These are phyloP conservation scores for Lepus europaeus DNA, from an alignment of 2,113 vertebrate species.

Conservation along the genomic window DNA sequence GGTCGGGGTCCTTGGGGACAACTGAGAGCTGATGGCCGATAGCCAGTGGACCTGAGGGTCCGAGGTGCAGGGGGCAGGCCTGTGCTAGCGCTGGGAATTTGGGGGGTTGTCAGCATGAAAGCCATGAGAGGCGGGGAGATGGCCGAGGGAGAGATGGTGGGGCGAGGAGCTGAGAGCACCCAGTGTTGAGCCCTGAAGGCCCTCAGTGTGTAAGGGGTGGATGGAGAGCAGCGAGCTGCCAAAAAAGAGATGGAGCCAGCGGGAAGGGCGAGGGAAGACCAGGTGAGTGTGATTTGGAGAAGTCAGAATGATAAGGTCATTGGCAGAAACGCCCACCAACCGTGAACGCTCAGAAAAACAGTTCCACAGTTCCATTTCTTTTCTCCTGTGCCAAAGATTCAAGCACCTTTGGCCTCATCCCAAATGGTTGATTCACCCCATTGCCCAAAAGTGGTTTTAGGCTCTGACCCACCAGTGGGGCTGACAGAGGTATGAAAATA, in stretches of 20 bases:
- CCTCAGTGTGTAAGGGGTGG: background rate
- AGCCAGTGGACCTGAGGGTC: background rate
- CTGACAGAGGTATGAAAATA: background rate
- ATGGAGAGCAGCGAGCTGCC: slow-evolving; percentile 32
- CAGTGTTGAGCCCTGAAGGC: slow-evolving; percentile 16
- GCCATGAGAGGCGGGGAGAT: background rate
- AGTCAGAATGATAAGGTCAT: background rate
- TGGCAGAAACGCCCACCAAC: background rate
- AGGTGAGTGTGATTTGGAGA: slow-evolving; percentile 10
- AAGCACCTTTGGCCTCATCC: background rate
- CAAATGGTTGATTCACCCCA: background rate
- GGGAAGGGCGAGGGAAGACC: background rate
- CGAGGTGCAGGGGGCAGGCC: background rate
- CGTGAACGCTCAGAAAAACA: background rate
- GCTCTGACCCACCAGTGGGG: background rate
- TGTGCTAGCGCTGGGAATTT: background rate
- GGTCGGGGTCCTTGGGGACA: background rate
- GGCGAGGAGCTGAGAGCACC: background rate
- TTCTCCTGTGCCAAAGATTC: slow-evolving; percentile 27
- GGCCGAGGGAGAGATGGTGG: background rate
- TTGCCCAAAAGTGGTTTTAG: background rate
- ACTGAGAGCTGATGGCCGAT: background rate
- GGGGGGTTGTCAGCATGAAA: background rate
- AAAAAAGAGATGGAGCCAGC: background rate
- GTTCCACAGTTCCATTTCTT: slow-evolving; percentile 9